phyloP scores from a whole-genome alignment of 2,888 invertebrate genomes.

The Bedellia somnulentella region DNA sequence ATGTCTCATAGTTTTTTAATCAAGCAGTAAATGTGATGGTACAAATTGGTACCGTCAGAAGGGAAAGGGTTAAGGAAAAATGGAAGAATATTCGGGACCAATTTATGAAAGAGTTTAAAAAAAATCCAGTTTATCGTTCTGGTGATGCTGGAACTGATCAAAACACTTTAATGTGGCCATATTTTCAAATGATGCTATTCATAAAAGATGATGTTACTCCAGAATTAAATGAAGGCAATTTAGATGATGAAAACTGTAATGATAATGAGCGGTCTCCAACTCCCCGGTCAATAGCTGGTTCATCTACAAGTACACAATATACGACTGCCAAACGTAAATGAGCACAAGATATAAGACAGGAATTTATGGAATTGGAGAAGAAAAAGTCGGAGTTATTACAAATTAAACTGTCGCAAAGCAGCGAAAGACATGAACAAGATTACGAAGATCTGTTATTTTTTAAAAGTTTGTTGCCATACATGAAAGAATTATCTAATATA shows the following conservation, averaged over 20 bases:
- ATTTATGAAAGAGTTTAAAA: conserved; percentile 12
- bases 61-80: conserved; percentile 13
- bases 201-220: conserved; percentile 13
- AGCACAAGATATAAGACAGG: conserved; percentile 15
- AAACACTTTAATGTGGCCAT: conserved; percentile 12
- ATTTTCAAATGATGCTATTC: conserved; percentile 13
- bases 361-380: conserved; percentile 16
- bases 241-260: conserved; percentile 12
- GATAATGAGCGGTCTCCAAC: conserved; percentile 9
- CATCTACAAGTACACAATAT: conserved; percentile 15
- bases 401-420: conserved; percentile 15
- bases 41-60: no score
- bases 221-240: conserved; percentile 12
- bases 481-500: conserved; percentile 15
- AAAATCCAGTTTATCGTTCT: conserved; percentile 11
- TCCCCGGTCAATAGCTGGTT: conserved; percentile 12
- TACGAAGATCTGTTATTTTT: conserved; percentile 15
- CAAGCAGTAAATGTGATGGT: no score
- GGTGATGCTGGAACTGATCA: conserved; percentile 13
- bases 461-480: conserved; percentile 15
- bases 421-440: conserved; percentile 12
- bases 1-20: no score
- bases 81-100: conserved; percentile 14
- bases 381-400: conserved; percentile 16
- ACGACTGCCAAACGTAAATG: conserved; percentile 15